Conservation (phyloP, 2,113 vertebrate genomes). For the Gallinago media region DNA sequence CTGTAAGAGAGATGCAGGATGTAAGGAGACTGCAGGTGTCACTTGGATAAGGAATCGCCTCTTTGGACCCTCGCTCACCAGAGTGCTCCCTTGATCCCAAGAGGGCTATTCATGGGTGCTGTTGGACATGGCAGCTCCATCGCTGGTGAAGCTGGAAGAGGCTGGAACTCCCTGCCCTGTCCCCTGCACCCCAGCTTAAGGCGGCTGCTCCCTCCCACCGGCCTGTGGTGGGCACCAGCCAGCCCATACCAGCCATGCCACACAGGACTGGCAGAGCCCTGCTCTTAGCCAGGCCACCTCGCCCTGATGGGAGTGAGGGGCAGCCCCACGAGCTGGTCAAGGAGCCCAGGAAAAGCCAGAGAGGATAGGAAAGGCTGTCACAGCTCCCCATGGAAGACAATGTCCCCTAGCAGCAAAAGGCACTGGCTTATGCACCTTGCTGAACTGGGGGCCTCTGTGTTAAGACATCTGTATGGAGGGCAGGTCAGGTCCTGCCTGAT, state of each 20-base stretch:
- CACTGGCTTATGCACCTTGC: neutral
- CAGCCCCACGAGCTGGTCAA: neutral
- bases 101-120: neutral
- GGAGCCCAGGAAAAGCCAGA: neutral
- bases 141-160: neutral
- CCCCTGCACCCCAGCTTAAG: neutral
- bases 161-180: neutral
- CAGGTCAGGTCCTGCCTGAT: neutral
- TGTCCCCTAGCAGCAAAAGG: neutral
- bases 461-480: neutral
- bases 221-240: neutral
- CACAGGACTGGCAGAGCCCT: neutral
- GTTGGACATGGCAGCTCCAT: neutral
- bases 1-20: neutral
- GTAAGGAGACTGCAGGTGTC: neutral
- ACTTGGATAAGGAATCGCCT: neutral
- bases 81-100: neutral
- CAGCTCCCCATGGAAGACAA: neutral
- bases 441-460: neutral
- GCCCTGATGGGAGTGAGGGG: fast-evolving
- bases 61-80: neutral
- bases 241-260: neutral
- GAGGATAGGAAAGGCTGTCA: neutral
- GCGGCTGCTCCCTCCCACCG: neutral
- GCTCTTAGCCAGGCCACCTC: neutral